These are phyloP conservation scores for Rhopalosiphum maidis DNA, from an alignment of 1,140 invertebrate genomes.

Conservation along the genomic window DNA sequence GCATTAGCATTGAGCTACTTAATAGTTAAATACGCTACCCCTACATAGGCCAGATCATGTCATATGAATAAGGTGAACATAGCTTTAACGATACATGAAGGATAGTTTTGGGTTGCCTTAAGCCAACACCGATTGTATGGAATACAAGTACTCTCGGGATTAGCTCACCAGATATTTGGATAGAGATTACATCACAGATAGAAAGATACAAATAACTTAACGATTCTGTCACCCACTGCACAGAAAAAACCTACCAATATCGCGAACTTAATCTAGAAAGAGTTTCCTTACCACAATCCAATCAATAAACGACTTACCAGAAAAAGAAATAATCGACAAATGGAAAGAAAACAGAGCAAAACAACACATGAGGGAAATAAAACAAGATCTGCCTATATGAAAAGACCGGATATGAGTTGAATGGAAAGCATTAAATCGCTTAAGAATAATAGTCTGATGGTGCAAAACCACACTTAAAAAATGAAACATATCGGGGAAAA, in stretches of 20 bases:
- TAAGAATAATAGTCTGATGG: not conserved
- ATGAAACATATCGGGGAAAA: not conserved
- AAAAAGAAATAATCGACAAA: constrained; percentile 16
- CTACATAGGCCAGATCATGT: too few relatives aligned
- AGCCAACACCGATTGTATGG: not conserved
- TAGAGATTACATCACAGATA: constrained; percentile 36
- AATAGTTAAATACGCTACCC: too few relatives aligned
- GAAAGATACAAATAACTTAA: constrained; percentile 45
- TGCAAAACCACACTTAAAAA: not conserved
- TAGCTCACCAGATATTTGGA: constrained; percentile 22
- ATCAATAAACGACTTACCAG: not conserved
- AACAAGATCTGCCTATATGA: not conserved
- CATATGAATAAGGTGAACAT: too few relatives aligned
- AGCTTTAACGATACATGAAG: constrained; percentile 14
- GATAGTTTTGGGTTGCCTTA: constrained; percentile 27
- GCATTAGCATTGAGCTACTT: too few relatives aligned
- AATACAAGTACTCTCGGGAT: constrained; percentile 16
- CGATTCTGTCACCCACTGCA: not conserved
- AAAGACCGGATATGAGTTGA: not conserved
- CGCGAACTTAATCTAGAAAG: constrained; percentile 2
- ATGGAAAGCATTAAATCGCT: not conserved
- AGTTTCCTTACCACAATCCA: not conserved
- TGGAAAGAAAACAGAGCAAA: not conserved
- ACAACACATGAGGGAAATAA: not conserved
- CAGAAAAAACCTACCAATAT: not conserved